These are phyloP conservation scores for Seriola dumerili DNA, from an alignment of 2,113 vertebrate species.

Conservation along the genomic window DNA sequence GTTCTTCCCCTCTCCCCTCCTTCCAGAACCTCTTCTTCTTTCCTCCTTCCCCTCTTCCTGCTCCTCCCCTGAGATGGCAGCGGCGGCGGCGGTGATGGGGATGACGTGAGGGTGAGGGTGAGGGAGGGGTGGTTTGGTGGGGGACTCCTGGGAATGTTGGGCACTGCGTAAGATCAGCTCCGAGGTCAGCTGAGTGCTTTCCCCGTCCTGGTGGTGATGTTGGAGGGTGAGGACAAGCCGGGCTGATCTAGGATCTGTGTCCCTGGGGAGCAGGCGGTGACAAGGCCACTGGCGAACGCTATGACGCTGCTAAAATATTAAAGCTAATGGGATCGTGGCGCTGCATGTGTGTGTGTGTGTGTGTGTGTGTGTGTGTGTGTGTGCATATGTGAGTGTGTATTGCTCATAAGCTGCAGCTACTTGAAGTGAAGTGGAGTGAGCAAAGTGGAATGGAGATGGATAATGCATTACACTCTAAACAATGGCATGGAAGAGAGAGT, in stretches of 20 bases:
- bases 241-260: constrained; percentile 62
- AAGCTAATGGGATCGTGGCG: constrained; percentile 75
- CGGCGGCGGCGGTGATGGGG: neutral
- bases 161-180: constrained; percentile 45
- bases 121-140: no score
- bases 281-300: constrained; percentile 66
- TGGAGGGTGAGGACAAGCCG: constrained; percentile 44
- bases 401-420: constrained; percentile 62
- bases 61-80: constrained; percentile 50
- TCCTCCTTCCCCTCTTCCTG: constrained; percentile 33
- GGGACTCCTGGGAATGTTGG: constrained; percentile 52
- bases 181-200: constrained; percentile 66
- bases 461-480: constrained; percentile 74
- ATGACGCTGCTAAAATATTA: constrained; percentile 80
- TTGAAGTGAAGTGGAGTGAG: constrained; percentile 70
- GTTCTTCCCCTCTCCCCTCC: constrained; percentile 21
- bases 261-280: constrained; percentile 63
- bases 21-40: neutral
- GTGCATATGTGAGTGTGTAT: constrained; percentile 29
- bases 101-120: neutral
- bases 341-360: neutral
- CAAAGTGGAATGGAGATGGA: constrained; percentile 79
- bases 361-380: constrained; percentile 12
- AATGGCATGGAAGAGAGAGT: constrained; percentile 41
- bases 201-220: constrained; percentile 42